Percentiles rank a stretch among this genome's conserved stretches.
Conservation (phyloP, 2,797 vertebrate species). For the Ataeniobius toweri region DNA sequence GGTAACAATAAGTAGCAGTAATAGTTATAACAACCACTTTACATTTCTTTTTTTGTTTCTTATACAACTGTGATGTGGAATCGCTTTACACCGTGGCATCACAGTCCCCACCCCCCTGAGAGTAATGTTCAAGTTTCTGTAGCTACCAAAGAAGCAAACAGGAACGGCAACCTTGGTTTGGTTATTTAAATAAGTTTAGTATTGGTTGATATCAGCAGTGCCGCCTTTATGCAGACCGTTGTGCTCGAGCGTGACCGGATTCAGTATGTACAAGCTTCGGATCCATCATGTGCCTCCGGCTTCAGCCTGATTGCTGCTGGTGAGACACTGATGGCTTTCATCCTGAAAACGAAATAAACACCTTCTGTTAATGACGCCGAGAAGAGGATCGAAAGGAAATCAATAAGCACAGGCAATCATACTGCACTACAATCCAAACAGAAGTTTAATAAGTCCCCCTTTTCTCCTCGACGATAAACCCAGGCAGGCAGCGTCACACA, state of each 20-base stretch:
- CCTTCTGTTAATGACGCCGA: constrained; percentile 2
- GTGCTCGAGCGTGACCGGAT: constrained; percentile 67
- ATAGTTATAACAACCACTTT: constrained; percentile 79
- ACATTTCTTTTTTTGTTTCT: constrained; percentile 59
- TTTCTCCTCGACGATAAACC: neutral
- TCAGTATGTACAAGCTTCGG: constrained; percentile 77
- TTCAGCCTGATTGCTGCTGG: constrained; percentile 32
- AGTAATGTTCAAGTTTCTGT: constrained; percentile 82
- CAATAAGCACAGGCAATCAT: constrained; percentile 14
- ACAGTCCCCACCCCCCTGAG: constrained; percentile 78
- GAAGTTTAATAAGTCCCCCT: neutral
- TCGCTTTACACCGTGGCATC: constrained; percentile 63
- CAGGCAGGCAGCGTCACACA: neutral
- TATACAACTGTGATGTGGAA: constrained; percentile 66
- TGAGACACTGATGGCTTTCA: constrained; percentile 51
- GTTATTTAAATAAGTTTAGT: constrained; percentile 80
- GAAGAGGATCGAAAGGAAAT: constrained; percentile 7
- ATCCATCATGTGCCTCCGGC: constrained; percentile 57
- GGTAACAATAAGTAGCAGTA: constrained; percentile 75
- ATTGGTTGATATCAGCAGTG: constrained; percentile 53
- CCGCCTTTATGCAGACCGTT: constrained; percentile 68
- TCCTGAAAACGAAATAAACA: constrained; percentile 45
- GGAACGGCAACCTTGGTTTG: constrained; percentile 71
- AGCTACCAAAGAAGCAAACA: constrained; percentile 69
- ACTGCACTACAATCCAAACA: neutral